Evolutionary conservation across 2,888 invertebrate genomes (phyloP), one percentile per base, ranked within the genome.

Genomic region (Abrostola tripartita): DNA sequence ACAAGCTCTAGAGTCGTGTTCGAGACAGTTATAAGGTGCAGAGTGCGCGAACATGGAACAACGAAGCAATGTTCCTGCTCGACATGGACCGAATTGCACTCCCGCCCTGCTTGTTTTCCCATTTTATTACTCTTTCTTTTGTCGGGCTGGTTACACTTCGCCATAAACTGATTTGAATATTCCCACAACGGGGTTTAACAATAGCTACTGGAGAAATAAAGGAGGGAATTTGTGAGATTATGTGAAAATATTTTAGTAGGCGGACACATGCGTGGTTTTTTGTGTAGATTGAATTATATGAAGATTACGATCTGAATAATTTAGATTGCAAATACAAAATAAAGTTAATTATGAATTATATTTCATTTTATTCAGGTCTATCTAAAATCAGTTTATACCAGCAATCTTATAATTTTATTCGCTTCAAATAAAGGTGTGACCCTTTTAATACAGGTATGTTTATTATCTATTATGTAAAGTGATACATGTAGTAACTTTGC

Each of bases 61-160:
- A 47, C 24, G 14, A 14, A 47, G 83, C 83, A 83, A 81, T 82
- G 77, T 82, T 84, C 76, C 71, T 78, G 74, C 76, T 79, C 79
- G 76, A 82, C 81, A 82, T 81, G 79, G 81, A 85, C 83, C 81
- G 81, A 84, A 83, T 84, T 83, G 85, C 81, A 81, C 74, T 81
- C 69, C 67, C 74, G 71, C 65, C 74, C 65, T 66, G 77, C 74
- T 82, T 86, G 81, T 84, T 84, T 81, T 75, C 78, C 65, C 77
- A 79, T 85, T 83, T 82, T 85, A 83, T 83, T 85, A 81, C 78
- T 68, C 64, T 80, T 81, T 79, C 76, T 81, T 76, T 76, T 76
- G 74, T 75, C 70, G 71, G 63, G 66, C 72, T 61, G 71, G 79
- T 77, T 76, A 79, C 78, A 74, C 72, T 78, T 79, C 52, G 63